Base-by-base conservation (phyloP, 2,113 vertebrate species). In the Pseudorasbora parva region DNA sequence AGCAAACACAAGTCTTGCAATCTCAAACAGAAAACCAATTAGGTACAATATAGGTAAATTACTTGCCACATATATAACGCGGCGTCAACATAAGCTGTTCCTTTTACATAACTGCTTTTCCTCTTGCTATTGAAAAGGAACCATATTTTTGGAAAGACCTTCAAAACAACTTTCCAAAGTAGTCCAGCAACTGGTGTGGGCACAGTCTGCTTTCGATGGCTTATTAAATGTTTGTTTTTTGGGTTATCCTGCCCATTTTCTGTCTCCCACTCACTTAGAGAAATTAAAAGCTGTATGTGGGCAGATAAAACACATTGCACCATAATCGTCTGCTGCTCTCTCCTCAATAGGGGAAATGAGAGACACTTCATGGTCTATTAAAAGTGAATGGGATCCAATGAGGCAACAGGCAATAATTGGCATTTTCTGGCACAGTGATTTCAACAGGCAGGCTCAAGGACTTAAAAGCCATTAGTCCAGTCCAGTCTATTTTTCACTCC, bases 321-420 rank as follows among this genome's bases (percentile, higher is more conserved):
- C 66, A 88, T 92, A 90, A 92, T 91, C 78, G 54, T 85, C 88
- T 87, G 87, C 90, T 90, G 88, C 86, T 91, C 89, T 90, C 86
- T 79, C 57, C 62, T 86, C 87, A 89, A 87, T 89, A 90, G 85
- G 88, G 86, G 88, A 91, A 91, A 92, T 87, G 87, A 90, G 89
- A 87, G 85, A 87, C 81, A 91, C 90, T 92, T 91, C 89, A 91
- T 90, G 91, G 88, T 90, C 91, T 93, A 91, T 94, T 92, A 91
- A 92, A 88, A 91, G 87, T 87, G 88, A 90, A 91, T 91, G 86
- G 89, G 87, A 92, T 90, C 91, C 91, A 90, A 86, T 90, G 87
- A 90, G 91, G 90, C 90, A 88, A 88, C 81, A 82, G 84, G 85
- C 86, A 87, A 86, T 92, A 92, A 92, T 91, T 94, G 89, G 88